These are phyloP conservation scores for Australoheros facetus DNA, from an alignment of 2,797 vertebrate genomes.

Conservation along the genomic window DNA sequence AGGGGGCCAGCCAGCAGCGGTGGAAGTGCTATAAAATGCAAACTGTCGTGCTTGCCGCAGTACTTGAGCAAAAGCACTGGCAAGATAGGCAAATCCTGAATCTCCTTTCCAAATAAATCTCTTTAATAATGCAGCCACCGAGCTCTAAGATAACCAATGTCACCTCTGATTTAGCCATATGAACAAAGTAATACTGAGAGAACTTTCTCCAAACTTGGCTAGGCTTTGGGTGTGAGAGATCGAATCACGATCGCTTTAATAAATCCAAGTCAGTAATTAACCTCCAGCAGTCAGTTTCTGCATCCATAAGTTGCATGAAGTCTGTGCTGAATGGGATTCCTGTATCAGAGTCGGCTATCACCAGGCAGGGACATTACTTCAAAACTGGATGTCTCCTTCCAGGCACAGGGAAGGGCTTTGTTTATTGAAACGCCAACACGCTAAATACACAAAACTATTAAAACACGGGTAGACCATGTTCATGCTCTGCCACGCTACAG, in stretches of 20 bases:
- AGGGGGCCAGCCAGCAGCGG: neutral
- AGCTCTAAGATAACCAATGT: conserved; percentile 9
- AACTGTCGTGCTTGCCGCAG: conserved; percentile 36
- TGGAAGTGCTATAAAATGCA: conserved; percentile 46
- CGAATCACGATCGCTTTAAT: neutral
- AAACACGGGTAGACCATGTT: conserved; percentile 54
- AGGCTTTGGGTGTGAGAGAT: neutral
- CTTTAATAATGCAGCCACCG: conserved; percentile 26
- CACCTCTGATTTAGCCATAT: conserved; percentile 24
- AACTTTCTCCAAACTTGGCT: conserved; percentile 13
- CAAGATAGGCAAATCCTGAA: conserved; percentile 53
- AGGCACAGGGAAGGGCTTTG: conserved; percentile 55
- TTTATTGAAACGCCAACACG: conserved; percentile 68
- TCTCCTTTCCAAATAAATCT: conserved; percentile 56
- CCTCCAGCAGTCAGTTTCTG: conserved; percentile 8
- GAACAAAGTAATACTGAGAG: neutral
- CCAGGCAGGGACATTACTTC: conserved; percentile 12
- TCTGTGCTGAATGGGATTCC: conserved; percentile 16
- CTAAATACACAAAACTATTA: conserved; percentile 58
- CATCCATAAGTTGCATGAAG: conserved; percentile 40
- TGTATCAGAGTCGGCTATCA: conserved; percentile 41
- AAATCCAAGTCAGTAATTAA: conserved; percentile 1
- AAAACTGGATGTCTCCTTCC: conserved; percentile 42
- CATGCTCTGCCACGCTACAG: conserved; percentile 2
- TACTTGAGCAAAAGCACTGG: conserved; percentile 34